Evolutionary conservation across 2,888 invertebrate species (phyloP).

Genomic region (Bruchidius siliquastri): DNA sequence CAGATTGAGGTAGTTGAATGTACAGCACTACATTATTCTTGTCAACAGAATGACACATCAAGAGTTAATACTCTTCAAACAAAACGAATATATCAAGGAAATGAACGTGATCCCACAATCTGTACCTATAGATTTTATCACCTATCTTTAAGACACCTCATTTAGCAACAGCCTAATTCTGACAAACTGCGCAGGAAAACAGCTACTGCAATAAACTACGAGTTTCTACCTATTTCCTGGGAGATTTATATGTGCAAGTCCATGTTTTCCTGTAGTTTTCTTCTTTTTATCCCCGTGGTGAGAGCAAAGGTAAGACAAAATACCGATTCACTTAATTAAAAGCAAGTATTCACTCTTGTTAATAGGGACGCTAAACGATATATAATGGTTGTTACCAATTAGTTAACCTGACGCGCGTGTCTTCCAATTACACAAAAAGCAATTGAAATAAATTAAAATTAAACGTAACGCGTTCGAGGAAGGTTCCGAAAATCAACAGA

Average conservation of each 20-base stretch:
- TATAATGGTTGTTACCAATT: conserved; percentile 9
- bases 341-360: not conserved
- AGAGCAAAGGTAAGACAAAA: not conserved
- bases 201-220: not conserved
- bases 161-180: too few species aligned
- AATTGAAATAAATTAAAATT: conserved; percentile 22
- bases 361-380: not conserved
- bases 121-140: too few species aligned
- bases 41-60: too few species aligned
- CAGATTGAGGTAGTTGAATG: too few species aligned
- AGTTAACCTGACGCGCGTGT: conserved; percentile 16
- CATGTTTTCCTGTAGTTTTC: not conserved
- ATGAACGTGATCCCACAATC: too few species aligned
- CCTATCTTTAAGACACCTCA: too few species aligned
- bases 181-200: not conserved
- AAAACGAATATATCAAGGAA: too few species aligned
- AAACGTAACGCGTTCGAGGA: conserved; percentile 18
- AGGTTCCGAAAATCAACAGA: conserved; percentile 14
- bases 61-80: too few species aligned
- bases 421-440: conserved; percentile 17
- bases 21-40: too few species aligned
- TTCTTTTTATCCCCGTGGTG: not conserved
- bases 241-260: not conserved
- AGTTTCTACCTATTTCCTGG: not conserved
- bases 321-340: not conserved